A percentile compares a stretch with the other conserved stretches of the same genome.
Conservation (phyloP, 2,113 vertebrate genomes). For the Mus musculus region DNA sequence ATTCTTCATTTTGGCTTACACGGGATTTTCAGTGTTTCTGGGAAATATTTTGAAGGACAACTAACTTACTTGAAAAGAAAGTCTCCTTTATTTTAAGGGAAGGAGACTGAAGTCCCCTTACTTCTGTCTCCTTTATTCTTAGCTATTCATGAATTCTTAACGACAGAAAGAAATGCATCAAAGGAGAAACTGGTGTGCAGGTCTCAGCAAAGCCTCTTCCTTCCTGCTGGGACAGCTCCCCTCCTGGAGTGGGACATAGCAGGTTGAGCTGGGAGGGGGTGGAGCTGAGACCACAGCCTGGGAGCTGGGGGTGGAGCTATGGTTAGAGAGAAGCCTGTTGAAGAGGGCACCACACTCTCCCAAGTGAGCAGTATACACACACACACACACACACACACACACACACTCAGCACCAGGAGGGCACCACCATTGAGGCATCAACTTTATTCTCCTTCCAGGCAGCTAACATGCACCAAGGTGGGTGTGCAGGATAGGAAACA, state of each 20-base stretch:
- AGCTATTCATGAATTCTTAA: not conserved
- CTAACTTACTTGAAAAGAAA: slow-evolving; percentile 2
- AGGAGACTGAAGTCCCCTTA: not conserved
- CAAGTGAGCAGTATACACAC: not conserved
- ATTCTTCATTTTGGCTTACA: not conserved
- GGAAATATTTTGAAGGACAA: not conserved
- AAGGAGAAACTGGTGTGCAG: not conserved
- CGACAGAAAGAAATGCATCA: not conserved
- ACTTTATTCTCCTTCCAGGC: not conserved
- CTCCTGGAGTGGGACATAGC: no score
- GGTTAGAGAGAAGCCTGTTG: not conserved
- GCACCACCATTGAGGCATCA: not conserved
- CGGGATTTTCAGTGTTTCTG: not conserved
- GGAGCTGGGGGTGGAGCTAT: no score
- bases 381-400: not conserved
- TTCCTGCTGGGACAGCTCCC: not conserved
- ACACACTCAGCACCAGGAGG: not conserved
- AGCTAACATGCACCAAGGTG: not conserved
- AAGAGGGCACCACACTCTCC: not conserved
- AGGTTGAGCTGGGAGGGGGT: not conserved
- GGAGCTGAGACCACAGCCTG: not conserved
- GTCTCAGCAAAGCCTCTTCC: not conserved
- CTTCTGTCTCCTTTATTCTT: not conserved
- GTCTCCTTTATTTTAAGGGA: not conserved
- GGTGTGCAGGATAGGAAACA: not conserved